Conservation (phyloP, 1,140 invertebrate genomes). For the Zaprionus africanus region DNA sequence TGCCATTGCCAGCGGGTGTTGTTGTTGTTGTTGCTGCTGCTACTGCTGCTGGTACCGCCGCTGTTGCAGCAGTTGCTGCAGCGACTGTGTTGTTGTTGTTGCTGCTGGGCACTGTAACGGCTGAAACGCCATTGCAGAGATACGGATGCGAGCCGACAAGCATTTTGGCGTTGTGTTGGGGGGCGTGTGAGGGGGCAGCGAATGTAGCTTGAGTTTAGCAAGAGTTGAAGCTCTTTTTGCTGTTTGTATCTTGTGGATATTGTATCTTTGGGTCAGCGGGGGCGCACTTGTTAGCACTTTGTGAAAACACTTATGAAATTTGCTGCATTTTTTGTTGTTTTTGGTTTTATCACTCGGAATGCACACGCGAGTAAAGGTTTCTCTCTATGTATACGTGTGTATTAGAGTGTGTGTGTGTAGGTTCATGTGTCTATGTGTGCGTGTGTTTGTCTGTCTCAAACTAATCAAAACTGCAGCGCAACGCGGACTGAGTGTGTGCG, state of each 20-base stretch:
- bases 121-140: conserved; percentile 78
- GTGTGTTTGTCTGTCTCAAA: conserved; percentile 42
- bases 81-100: conserved; percentile 46
- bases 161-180: conserved; percentile 60
- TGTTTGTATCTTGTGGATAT: conserved; percentile 21
- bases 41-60: conserved; percentile 55
- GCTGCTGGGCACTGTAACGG: conserved; percentile 47
- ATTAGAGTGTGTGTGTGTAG: conserved; percentile 27
- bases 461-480: conserved; percentile 47
- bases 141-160: conserved; percentile 82
- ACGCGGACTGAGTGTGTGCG: conserved; percentile 80
- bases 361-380: conserved; percentile 22
- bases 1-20: conserved; percentile 68
- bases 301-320: conserved; percentile 33
- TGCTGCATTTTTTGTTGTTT: conserved; percentile 24
- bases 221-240: conserved; percentile 8
- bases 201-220: not conserved
- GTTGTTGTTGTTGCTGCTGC: conserved; percentile 42
- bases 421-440: conserved; percentile 32
- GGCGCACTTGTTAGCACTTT: conserved; percentile 40
- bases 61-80: conserved; percentile 41
- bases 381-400: conserved; percentile 24
- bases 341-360: conserved; percentile 1
- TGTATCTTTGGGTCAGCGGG: conserved; percentile 16
- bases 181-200: not conserved